Evolutionary conservation across 64 coral and sea anemone species (phyloP), one percentile per base, ranked within the genome.

Genomic region (Pocillopora damicornis): DNA sequence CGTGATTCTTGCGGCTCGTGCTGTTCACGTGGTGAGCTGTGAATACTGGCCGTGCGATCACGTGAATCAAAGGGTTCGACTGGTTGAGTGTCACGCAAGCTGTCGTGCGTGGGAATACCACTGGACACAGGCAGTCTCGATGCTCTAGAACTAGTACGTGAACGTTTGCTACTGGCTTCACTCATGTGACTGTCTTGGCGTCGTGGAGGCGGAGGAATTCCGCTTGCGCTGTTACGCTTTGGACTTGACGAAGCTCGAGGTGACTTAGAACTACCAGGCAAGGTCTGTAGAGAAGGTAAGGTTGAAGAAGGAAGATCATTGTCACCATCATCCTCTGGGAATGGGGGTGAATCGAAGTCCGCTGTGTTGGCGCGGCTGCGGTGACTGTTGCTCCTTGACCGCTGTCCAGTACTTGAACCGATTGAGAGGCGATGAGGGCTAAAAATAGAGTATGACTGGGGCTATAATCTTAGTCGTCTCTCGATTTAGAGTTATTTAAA

Each of bases 291-390:
- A 20, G 81, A 85, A 16, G 81, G 64, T 58, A 85, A 58, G 16
- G 61, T 83, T 11, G 81, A 72, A 71, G 81, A 85, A 11, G 42
- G 30, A 37, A 85, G 15, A 30, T 85, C 63, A 15, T 85, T 72
- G 64, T 72, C 81, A 3, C 38, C 81, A 20, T 85, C 81, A 22
- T 85, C 80, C 60, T 80, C 80, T 37, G 80, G 80, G 15, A 60
- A 62, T 25, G 66, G 86, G 57, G 42, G 87, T 84, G 82, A 93
- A 9, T 84, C 91, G 69, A 93, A 77, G 87, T 60, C 91, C 71
- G 13, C 77, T 38, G 90, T 92, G 63, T 76, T 79, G 42, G 82
- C 14, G 30, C 75, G 63, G 77, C 84, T 92, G 62, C 75, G 75
- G 60, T 92, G 83, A 80, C 90, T 87, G 45, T 76, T 87, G 9